These are phyloP conservation scores for Takifugu rubripes DNA, from an alignment of 2,797 vertebrate species.

Conservation along the genomic window DNA sequence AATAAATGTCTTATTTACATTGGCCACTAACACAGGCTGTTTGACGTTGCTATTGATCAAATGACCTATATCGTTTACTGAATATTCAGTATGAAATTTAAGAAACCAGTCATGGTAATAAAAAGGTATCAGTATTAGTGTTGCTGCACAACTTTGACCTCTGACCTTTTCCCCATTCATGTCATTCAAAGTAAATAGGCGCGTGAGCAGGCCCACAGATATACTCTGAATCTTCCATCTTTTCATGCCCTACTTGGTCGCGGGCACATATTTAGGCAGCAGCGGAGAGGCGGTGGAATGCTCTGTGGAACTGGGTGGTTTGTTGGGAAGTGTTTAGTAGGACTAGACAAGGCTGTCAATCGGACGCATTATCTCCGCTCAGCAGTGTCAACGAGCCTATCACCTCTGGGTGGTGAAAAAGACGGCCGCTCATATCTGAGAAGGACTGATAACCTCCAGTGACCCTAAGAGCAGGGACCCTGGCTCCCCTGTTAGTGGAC, in stretches of 20 bases:
- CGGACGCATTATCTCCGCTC: slow-evolving; percentile 64
- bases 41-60: too few species aligned
- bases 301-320: slow-evolving; percentile 24
- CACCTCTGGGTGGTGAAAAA: slow-evolving; percentile 69
- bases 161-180: slow-evolving; percentile 1
- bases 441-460: slow-evolving; percentile 66
- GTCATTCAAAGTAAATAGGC: too few species aligned
- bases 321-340: slow-evolving; percentile 3
- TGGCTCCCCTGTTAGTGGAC: slow-evolving; percentile 30
- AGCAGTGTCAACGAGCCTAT: slow-evolving; percentile 60
- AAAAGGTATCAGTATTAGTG: neutral
- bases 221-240: neutral
- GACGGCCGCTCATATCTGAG: slow-evolving; percentile 66
- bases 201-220: neutral
- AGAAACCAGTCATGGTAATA: neutral
- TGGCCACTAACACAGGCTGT: too few species aligned
- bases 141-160: slow-evolving; percentile 11
- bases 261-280: slow-evolving; percentile 21
- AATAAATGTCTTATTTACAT: too few species aligned
- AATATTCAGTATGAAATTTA: too few species aligned
- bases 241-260: slow-evolving; percentile 39
- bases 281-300: slow-evolving; percentile 32
- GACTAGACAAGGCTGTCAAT: slow-evolving; percentile 56
- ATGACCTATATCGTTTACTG: too few species aligned
- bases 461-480: slow-evolving; percentile 39